phyloP scores from a whole-genome alignment of 2,888 invertebrate species.

The Plagiodera versicolora region DNA sequence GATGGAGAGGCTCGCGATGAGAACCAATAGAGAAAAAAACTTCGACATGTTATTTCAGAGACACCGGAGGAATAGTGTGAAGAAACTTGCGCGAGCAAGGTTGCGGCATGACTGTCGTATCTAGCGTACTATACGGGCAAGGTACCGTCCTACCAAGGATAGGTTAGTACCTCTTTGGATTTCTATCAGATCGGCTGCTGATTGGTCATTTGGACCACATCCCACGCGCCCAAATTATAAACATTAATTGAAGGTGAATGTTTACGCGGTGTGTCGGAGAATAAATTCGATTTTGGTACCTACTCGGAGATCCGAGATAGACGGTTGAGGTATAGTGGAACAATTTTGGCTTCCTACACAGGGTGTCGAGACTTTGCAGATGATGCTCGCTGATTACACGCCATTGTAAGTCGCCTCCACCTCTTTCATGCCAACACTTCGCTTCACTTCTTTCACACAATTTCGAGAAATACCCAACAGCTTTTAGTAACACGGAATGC shows the following conservation, averaged over 20 bases:
- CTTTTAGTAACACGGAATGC: no score
- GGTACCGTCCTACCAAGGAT: slow-evolving; percentile 50
- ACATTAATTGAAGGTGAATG: slow-evolving; percentile 43
- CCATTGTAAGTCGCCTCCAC: neutral
- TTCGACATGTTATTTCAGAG: slow-evolving; percentile 20
- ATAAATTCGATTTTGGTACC: neutral
- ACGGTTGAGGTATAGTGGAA: neutral
- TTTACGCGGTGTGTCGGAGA: slow-evolving; percentile 33
- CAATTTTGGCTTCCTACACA: neutral
- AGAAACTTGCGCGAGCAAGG: slow-evolving; percentile 43
- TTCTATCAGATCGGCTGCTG: slow-evolving; percentile 49
- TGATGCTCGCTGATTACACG: neutral
- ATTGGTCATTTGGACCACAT: slow-evolving; percentile 44
- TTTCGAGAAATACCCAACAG: no score
- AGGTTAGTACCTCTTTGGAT: slow-evolving; percentile 49
- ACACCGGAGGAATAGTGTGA: slow-evolving; percentile 20
- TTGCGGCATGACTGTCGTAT: slow-evolving; percentile 48
- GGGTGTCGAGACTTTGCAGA: neutral
- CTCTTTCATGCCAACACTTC: no score
- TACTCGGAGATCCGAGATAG: neutral
- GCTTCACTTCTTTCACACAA: no score
- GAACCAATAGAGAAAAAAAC: slow-evolving; percentile 15
- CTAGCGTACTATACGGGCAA: slow-evolving; percentile 41
- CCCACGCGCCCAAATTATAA: slow-evolving; percentile 45
- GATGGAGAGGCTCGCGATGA: slow-evolving; percentile 14